Percentiles rank a stretch among this genome's conserved stretches.
Conservation (phyloP, 2,888 invertebrate genomes). For the Eremobia ochroleuca region DNA sequence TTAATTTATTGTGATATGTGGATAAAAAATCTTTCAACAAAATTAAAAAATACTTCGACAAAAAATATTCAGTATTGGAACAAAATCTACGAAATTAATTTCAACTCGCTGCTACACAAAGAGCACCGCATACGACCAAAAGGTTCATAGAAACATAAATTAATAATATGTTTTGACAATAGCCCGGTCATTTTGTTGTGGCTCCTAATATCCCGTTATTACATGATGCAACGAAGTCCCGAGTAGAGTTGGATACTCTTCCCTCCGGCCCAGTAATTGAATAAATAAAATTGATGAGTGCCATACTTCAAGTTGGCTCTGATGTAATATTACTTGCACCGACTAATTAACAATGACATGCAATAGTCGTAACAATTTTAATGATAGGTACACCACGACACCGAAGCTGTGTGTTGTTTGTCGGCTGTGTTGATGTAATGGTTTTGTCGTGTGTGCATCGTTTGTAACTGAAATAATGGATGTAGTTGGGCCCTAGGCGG, state of each 20-base stretch:
- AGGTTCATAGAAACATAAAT: conserved; percentile 18
- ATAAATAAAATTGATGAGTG: conserved; percentile 58
- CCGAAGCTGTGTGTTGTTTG: conserved; percentile 15
- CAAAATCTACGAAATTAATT: conserved; percentile 3
- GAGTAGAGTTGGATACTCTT: conserved; percentile 21
- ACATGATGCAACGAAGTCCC: conserved; percentile 20
- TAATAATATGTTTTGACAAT: conserved; percentile 28
- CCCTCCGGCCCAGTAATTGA: conserved; percentile 50
- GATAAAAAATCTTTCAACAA: not conserved
- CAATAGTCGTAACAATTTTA: conserved; percentile 53
- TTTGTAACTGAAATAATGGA: not conserved
- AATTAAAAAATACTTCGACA: not conserved
- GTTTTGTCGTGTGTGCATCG: not conserved
- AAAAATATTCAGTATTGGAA: not conserved
- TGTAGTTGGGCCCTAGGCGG: not conserved
- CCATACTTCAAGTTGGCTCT: conserved; percentile 48
- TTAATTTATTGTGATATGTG: not conserved
- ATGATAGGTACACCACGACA: conserved; percentile 36
- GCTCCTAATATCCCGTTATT: conserved; percentile 37
- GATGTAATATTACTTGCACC: conserved; percentile 51
- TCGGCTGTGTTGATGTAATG: conserved; percentile 8
- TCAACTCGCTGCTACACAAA: conserved; percentile 5
- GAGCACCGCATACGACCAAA: not conserved
- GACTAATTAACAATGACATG: conserved; percentile 62
- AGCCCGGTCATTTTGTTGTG: conserved; percentile 28